Conservation (phyloP, 1,140 invertebrate species). For the Kradibia gibbosae region DNA sequence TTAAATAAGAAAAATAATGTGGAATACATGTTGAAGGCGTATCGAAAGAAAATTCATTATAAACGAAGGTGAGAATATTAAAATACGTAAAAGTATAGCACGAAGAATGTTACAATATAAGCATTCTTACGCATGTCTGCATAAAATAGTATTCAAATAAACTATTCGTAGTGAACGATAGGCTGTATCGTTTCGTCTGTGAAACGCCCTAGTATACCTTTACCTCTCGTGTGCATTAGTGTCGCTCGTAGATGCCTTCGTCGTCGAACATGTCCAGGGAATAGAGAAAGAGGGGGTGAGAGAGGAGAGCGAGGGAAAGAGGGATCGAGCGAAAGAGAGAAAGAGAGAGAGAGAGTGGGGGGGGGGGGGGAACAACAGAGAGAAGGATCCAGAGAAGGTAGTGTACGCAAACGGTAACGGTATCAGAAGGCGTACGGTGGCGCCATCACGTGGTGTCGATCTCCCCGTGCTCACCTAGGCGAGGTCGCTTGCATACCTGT, state of each 20-base stretch:
- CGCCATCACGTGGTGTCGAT: slow-evolving; percentile 61
- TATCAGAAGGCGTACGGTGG: slow-evolving; percentile 61
- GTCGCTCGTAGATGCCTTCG: neutral
- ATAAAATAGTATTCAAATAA: neutral
- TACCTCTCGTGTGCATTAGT: neutral
- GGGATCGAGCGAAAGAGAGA: slow-evolving; percentile 4
- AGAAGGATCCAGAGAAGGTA: neutral
- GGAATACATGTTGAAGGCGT: too few species aligned
- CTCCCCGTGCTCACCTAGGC: slow-evolving; percentile 60
- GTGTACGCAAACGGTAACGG: slow-evolving; percentile 14
- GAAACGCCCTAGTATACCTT: neutral
- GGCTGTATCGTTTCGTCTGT: neutral
- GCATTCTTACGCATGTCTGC: neutral
- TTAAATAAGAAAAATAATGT: neutral
- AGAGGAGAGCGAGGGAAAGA: neutral
- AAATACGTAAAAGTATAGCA: neutral
- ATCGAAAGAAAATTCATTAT: neutral
- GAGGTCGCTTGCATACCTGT: slow-evolving; percentile 72
- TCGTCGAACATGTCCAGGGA: neutral
- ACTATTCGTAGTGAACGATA: neutral
- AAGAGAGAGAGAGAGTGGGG: neutral
- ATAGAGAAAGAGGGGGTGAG: neutral
- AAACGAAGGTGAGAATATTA: neutral
- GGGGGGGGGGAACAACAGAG: neutral
- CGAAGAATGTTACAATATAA: neutral